Conservation (phyloP, 1,140 invertebrate species). For the Drosophila tristis region DNA sequence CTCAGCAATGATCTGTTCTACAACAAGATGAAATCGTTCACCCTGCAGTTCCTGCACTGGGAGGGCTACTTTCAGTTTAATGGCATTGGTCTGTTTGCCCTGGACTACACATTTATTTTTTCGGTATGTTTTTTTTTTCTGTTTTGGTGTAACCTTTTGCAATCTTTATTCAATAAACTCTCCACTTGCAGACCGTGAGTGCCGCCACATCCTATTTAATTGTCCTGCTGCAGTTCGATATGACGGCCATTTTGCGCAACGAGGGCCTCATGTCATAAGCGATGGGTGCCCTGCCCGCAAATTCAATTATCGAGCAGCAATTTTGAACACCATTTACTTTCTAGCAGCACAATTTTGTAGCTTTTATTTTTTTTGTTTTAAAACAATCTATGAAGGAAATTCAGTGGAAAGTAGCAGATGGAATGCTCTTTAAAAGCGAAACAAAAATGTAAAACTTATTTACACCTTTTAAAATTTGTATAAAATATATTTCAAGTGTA, state of each 20-base stretch:
- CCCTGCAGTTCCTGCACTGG: conserved; percentile 81
- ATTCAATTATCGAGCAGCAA: conserved; percentile 30
- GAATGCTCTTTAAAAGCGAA: conserved; percentile 12
- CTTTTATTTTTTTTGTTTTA: conserved; percentile 3
- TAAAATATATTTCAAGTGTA: too few species aligned
- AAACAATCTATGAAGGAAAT: too few species aligned
- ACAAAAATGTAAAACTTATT: too few species aligned
- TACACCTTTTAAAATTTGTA: too few species aligned
- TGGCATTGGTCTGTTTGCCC: conserved; percentile 76
- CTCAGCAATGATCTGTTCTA: conserved; percentile 81
- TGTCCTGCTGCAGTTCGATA: conserved; percentile 83
- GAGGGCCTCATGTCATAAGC: conserved; percentile 71
- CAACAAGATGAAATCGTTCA: conserved; percentile 84
- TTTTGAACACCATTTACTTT: not conserved
- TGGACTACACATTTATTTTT: conserved; percentile 84
- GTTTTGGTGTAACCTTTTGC: too few species aligned
- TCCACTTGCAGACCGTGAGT: conserved; percentile 75
- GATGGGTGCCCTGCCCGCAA: not conserved
- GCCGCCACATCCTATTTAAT: conserved; percentile 84
- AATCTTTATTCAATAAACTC: not conserved
- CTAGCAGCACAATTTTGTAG: not conserved
- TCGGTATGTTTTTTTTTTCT: conserved; percentile 55
- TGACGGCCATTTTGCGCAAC: conserved; percentile 74
- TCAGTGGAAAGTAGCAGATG: not conserved
- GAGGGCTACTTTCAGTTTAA: conserved; percentile 83